phyloP scores from a whole-genome alignment of 2,113 vertebrate species.

The Arizona elegans region DNA sequence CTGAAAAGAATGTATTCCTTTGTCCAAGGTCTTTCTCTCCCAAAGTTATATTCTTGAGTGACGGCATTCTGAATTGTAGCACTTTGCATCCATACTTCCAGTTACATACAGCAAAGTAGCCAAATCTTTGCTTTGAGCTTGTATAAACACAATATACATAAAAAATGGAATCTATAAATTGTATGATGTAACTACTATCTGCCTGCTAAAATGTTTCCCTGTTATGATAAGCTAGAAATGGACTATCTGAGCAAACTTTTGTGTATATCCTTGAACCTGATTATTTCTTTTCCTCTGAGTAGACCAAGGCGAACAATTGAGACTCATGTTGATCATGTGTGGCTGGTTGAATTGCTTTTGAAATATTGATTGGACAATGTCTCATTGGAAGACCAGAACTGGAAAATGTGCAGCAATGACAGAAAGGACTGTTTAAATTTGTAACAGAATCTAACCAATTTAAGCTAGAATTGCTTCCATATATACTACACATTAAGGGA shows the following conservation, averaged over 20 bases:
- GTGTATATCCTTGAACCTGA: not conserved
- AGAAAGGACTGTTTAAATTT: not conserved
- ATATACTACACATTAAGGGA: not conserved
- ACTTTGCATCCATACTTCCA: not conserved
- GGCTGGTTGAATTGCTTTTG: not conserved
- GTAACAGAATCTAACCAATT: not conserved
- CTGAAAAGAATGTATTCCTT: not conserved
- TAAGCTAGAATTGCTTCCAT: not conserved
- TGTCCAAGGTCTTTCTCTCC: not conserved
- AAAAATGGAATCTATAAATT: not conserved
- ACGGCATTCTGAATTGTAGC: not conserved
- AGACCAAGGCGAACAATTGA: not conserved
- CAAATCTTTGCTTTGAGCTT: not conserved
- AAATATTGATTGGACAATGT: not conserved
- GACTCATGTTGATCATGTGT: not conserved
- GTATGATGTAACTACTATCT: not conserved
- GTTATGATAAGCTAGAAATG: not conserved
- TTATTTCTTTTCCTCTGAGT: not conserved
- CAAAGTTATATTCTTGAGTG: not conserved
- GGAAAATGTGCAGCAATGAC: not conserved
- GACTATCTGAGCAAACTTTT: not conserved
- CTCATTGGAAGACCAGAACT: not conserved
- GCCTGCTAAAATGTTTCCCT: not conserved
- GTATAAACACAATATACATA: not conserved
- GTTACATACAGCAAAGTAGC: not conserved